Conservation (phyloP, 2,113 vertebrate species). For the Pelvicachromis taeniatus region DNA sequence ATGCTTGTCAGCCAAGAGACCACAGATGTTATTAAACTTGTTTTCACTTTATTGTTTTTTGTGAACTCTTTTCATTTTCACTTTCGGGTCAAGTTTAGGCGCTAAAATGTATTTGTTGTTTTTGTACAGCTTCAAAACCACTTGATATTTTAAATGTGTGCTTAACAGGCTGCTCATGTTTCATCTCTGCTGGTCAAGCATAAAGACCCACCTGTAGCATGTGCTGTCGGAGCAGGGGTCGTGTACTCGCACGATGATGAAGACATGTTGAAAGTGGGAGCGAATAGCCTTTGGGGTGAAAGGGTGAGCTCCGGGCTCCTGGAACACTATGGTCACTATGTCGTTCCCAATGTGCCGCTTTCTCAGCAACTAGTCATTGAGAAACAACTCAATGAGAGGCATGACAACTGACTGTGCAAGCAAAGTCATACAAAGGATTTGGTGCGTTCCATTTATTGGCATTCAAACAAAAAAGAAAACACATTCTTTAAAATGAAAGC, state of each 20-base stretch:
- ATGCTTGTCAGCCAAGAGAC: neutral
- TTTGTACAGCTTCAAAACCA: neutral
- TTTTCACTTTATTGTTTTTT: neutral
- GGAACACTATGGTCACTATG: constrained; percentile 97
- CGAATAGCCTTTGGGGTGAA: constrained; percentile 94
- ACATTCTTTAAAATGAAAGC: neutral
- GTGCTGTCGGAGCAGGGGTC: constrained; percentile 87
- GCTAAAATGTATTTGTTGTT: neutral
- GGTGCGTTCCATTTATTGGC: neutral
- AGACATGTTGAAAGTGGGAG: constrained; percentile 95
- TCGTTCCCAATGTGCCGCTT: constrained; percentile 96
- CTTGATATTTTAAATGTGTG: neutral
- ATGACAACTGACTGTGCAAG: neutral
- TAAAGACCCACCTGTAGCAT: constrained; percentile 84
- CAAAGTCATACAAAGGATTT: neutral
- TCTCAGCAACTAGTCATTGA: constrained; percentile 79
- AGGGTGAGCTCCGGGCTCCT: constrained; percentile 90
- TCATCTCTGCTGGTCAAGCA: neutral
- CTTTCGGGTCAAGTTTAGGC: neutral
- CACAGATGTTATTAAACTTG: neutral
- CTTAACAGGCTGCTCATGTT: neutral
- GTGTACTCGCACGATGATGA: constrained; percentile 88
- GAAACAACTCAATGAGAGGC: neutral
- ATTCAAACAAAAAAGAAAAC: accelerated
- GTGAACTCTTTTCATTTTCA: neutral